Conservation (phyloP, 1,140 invertebrate species). For the Dolichoris vasculosae region DNA sequence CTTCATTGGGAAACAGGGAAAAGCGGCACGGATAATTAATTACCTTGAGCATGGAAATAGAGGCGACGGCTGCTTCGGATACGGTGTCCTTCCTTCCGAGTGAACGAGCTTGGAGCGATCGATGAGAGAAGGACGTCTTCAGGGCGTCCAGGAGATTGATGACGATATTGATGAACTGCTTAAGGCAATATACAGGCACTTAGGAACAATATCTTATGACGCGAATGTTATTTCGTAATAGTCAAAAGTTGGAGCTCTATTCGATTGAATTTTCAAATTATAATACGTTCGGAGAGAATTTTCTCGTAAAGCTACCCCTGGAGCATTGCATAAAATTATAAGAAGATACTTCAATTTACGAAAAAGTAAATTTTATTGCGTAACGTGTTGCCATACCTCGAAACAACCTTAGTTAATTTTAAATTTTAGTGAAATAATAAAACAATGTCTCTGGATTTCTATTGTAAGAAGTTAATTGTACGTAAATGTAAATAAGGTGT, state of each 20-base stretch:
- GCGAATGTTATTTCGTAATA: not conserved
- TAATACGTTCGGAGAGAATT: not conserved
- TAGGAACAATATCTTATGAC: slow-evolving; percentile 44
- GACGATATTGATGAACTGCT: slow-evolving; percentile 92
- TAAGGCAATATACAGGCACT: slow-evolving; percentile 49
- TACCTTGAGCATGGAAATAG: slow-evolving; percentile 89
- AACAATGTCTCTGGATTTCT: too few relatives aligned
- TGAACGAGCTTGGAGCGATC: slow-evolving; percentile 86
- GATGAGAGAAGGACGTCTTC: slow-evolving; percentile 92
- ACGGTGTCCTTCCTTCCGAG: slow-evolving; percentile 88
- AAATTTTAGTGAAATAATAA: not conserved
- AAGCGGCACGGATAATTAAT: slow-evolving; percentile 24
- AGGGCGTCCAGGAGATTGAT: slow-evolving; percentile 91
- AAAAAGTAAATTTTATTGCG: not conserved
- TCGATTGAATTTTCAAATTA: not conserved
- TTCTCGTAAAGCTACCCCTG: not conserved
- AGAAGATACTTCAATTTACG: not conserved
- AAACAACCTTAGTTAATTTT: not conserved
- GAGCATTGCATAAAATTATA: not conserved
- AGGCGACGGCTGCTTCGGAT: slow-evolving; percentile 88
- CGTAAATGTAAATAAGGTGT: too few relatives aligned
- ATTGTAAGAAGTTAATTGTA: too few relatives aligned
- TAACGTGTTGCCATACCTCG: not conserved
- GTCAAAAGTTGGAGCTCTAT: not conserved
- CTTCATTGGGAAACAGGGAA: not conserved